Conservation (phyloP, 2,888 invertebrate genomes). For the Epinotia bilunana region DNA sequence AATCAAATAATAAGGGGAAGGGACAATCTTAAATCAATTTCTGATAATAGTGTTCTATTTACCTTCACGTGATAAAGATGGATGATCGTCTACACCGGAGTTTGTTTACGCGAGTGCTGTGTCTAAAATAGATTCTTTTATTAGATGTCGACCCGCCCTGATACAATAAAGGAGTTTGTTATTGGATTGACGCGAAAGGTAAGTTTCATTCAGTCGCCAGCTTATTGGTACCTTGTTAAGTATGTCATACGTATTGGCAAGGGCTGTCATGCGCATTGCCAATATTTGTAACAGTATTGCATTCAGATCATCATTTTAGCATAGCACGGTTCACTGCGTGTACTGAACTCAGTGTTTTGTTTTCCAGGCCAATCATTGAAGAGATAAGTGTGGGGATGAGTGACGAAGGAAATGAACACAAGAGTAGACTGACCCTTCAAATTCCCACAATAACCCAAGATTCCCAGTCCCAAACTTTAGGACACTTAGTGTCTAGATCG, state of each 20-base stretch:
- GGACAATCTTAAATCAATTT: slow-evolving; percentile 49
- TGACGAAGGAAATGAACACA: slow-evolving; percentile 59
- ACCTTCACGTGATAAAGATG: slow-evolving; percentile 56
- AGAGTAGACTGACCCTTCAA: slow-evolving; percentile 58
- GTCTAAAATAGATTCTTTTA: slow-evolving; percentile 81
- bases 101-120: slow-evolving; percentile 69
- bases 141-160: slow-evolving; percentile 73
- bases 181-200: slow-evolving; percentile 67
- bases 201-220: slow-evolving; percentile 62
- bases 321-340: slow-evolving; percentile 51
- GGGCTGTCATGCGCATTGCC: slow-evolving; percentile 63
- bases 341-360: slow-evolving; percentile 58
- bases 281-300: slow-evolving; percentile 57
- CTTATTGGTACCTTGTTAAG: slow-evolving; percentile 62
- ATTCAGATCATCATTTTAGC: slow-evolving; percentile 45
- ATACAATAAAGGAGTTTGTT: slow-evolving; percentile 66
- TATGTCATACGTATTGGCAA: slow-evolving; percentile 73
- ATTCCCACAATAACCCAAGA: slow-evolving; percentile 70
- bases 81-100: slow-evolving; percentile 53
- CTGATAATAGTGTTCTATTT: slow-evolving; percentile 48
- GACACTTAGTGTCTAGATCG: slow-evolving; percentile 60
- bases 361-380: slow-evolving; percentile 58
- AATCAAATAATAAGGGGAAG: slow-evolving; percentile 33
- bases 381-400: slow-evolving; percentile 64
- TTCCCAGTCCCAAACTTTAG: slow-evolving; percentile 69